Evolutionary conservation across 2,797 vertebrate species (phyloP).

Genomic region (Vireo griseus): DNA sequence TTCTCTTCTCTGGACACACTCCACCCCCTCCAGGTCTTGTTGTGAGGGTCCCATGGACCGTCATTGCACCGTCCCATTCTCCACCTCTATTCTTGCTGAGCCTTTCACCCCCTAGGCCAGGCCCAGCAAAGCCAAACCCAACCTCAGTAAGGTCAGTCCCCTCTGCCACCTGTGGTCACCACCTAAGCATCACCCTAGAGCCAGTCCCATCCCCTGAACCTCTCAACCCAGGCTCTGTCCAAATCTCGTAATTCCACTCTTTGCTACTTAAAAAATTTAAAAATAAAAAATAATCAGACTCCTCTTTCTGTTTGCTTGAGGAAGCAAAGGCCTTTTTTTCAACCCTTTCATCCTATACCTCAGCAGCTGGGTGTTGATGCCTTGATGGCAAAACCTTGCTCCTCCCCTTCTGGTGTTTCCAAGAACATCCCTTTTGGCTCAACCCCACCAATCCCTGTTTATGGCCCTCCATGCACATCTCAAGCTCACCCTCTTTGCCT

Average conservation of each 20-base stretch:
- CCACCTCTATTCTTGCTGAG: rapidly evolving
- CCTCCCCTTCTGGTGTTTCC: background rate
- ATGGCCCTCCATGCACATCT: background rate
- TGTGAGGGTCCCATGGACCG: background rate
- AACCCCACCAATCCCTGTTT: background rate
- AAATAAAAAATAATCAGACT: background rate
- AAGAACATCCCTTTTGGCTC: background rate
- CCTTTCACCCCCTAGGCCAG: background rate
- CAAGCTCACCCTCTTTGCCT: background rate
- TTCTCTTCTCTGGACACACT: rapidly evolving
- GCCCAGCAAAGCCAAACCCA: background rate
- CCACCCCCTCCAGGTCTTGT: background rate
- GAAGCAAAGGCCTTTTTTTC: background rate
- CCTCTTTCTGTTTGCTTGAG: background rate
- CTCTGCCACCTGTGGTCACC: background rate
- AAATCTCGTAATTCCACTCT: background rate
- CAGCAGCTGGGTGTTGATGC: background rate
- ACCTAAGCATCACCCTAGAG: background rate
- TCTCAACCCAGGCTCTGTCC: background rate
- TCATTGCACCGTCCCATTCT: background rate
- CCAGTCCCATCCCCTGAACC: background rate
- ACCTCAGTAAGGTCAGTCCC: background rate
- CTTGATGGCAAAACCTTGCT: background rate
- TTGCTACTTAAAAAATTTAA: background rate
- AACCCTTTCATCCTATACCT: background rate